Evolutionary conservation across 2,113 vertebrate genomes (phyloP), one percentile per base, ranked within the genome.

Genomic region (Leucoraja erinaceus): DNA sequence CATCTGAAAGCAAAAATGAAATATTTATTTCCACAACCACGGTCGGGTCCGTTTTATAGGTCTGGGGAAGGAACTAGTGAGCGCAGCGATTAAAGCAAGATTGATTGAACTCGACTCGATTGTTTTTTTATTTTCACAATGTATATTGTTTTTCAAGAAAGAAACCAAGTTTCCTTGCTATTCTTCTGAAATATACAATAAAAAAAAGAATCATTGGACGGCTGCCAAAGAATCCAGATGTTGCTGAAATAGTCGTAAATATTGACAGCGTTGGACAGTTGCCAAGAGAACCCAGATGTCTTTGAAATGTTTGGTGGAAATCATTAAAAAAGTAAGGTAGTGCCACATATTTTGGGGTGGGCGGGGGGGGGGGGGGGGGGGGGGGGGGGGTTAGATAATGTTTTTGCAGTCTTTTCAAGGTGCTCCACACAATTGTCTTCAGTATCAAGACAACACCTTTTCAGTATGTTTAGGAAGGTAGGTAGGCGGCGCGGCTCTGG

Each of bases 221-320:
- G 70, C 2, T 8, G n/a, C 63, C 61, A 66, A 90, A 16, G 70
- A 90, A 90, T 47, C 61, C 63, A 90, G 86, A 90, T 90, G 86
- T 90, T 90, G 2, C 9, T 22, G 31, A 90, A 66, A 70, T 90
- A 90, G 66, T 90, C 63, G 70, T 70, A 68, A 90, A 33, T 70
- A n/a, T 70, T 33, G n/a, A 90, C 18, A 25, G 31, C 54, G 25
- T 90, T 70, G 31, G 22, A 90, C 16, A 70, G 31, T 20, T 38
- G 63, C 86, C 63, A 90, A 38, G 31, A 70, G 38, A 90, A 90
- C 70, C n/a, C 86, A 86, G 83, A 86, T 86, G 83, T n/a, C 83
- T 63, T n/a, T 28, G 54, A 84, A 84, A 59, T 84, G 56, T 86
- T 86, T 59, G 12, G 56, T 63, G 28, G 83, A 61, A 86, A 61